phyloP scores from a whole-genome alignment of 2,113 vertebrate species.

The Centropus bengalensis region DNA sequence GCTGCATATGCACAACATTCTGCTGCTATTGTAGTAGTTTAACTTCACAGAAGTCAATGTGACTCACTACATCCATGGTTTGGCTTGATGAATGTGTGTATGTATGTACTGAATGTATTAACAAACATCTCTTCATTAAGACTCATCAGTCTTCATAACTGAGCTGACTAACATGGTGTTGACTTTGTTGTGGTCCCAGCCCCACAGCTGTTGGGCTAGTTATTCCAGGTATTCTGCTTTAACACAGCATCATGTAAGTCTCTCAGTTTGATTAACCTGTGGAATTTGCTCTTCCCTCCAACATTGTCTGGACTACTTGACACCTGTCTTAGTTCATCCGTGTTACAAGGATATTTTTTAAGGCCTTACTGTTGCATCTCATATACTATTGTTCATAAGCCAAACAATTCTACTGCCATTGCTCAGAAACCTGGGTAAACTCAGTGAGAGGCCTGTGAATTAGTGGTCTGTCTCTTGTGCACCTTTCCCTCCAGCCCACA shows the following conservation, averaged over 20 bases:
- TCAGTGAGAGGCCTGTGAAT: not conserved
- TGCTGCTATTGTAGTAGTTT: not conserved
- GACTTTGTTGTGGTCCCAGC: not conserved
- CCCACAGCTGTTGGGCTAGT: not conserved
- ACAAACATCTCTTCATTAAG: not conserved
- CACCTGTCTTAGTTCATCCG: rapidly evolving
- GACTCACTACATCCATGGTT: not conserved
- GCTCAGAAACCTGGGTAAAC: not conserved
- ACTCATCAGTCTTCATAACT: not conserved
- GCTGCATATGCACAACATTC: not conserved
- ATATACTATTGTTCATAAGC: not conserved
- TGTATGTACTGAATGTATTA: not conserved
- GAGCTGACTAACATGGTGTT: rapidly evolving
- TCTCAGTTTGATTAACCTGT: not conserved
- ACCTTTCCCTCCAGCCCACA: not conserved
- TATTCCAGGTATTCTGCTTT: not conserved
- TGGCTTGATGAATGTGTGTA: not conserved
- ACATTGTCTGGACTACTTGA: not conserved
- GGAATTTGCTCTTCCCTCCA: not conserved
- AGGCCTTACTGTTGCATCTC: not conserved
- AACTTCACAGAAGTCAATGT: not conserved
- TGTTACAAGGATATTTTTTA: not conserved
- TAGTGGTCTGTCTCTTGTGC: not conserved
- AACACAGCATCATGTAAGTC: not conserved
- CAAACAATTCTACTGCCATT: not conserved